phyloP scores from a whole-genome alignment of 2,113 vertebrate genomes.

The Circaetus gallicus region DNA sequence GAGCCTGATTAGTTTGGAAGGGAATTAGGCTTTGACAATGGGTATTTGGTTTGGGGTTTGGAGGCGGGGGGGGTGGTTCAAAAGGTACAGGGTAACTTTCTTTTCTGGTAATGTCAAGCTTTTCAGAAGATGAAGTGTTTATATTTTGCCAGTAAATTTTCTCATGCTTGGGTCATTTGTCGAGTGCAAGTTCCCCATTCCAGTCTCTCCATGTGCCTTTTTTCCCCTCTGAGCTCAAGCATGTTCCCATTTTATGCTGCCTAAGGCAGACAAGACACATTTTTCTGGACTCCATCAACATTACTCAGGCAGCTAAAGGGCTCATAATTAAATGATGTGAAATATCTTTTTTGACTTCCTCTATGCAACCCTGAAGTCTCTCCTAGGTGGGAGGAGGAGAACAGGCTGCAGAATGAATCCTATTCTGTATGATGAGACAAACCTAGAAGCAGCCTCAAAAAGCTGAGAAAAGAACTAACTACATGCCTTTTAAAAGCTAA shows the following conservation, averaged over 20 bases:
- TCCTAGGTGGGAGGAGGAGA: background rate
- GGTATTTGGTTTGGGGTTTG: background rate
- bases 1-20: background rate
- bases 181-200: background rate
- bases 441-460: background rate
- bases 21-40: background rate
- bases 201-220: background rate
- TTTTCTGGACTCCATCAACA: background rate
- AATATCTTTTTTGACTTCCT: background rate
- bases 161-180: background rate
- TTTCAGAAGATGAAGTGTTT: background rate
- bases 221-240: background rate
- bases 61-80: background rate
- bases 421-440: background rate
- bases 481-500: background rate
- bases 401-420: background rate
- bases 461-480: background rate
- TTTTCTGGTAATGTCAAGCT: background rate
- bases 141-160: background rate
- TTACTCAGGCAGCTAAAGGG: background rate
- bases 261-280: background rate
- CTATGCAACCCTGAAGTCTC: background rate
- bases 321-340: slow-evolving; percentile 22
- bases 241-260: background rate
- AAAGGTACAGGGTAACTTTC: background rate